Conservation (phyloP, 2,113 vertebrate species). For the Ammodramus savannarum region DNA sequence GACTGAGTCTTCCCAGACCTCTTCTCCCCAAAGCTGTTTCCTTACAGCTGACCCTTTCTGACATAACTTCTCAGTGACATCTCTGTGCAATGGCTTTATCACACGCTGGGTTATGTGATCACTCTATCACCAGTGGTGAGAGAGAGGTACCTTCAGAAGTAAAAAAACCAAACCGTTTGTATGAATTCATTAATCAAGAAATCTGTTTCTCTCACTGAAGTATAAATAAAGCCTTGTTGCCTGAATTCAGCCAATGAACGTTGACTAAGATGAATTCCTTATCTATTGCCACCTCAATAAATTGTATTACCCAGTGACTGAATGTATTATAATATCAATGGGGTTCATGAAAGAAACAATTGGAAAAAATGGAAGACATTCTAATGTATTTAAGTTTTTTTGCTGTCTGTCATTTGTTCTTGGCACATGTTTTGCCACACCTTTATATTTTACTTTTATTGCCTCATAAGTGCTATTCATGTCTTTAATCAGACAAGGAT, state of each 20-base stretch:
- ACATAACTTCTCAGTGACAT: not conserved
- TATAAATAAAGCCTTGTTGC: not conserved
- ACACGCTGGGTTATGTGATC: not conserved
- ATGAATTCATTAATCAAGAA: not conserved
- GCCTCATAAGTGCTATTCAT: not conserved
- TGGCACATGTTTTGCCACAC: not conserved
- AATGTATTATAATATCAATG: not conserved
- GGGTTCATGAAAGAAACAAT: not conserved
- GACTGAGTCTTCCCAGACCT: not conserved
- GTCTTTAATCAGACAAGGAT: not conserved
- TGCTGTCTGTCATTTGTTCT: not conserved
- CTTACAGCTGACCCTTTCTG: not conserved
- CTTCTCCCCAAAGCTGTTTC: not conserved
- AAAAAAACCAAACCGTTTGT: not conserved
- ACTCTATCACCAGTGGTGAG: not conserved
- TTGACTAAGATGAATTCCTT: not conserved
- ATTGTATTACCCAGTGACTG: not conserved
- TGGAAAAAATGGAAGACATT: not conserved
- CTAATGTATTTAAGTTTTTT: not conserved
- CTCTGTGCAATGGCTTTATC: not conserved
- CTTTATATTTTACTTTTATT: not conserved
- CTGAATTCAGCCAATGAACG: not conserved
- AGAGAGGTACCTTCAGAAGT: not conserved
- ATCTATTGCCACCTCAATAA: not conserved
- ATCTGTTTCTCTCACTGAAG: not conserved